Conservation (phyloP, 2,797 vertebrate genomes). For the Typhlichthys eigenmanni region DNA sequence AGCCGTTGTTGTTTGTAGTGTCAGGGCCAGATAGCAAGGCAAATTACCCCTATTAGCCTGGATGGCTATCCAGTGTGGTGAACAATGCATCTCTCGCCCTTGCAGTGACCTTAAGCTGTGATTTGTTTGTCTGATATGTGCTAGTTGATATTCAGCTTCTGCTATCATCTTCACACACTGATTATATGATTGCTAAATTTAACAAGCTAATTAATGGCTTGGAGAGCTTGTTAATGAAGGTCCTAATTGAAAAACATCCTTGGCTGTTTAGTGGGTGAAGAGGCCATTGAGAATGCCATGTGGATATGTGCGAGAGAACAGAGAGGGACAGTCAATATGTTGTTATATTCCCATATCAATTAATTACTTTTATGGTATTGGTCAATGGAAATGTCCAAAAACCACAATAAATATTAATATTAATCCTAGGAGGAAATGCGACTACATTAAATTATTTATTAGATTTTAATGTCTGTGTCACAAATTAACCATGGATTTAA, state of each 20-base stretch:
- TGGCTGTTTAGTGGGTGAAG: slow-evolving; percentile 26
- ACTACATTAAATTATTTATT: background rate
- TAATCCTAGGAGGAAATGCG: background rate
- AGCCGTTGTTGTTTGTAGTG: slow-evolving; percentile 1
- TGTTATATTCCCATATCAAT: slow-evolving; percentile 32
- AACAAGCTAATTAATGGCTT: slow-evolving; percentile 58
- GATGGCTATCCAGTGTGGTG: slow-evolving; percentile 7
- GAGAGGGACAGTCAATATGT: slow-evolving; percentile 24
- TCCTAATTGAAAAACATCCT: slow-evolving; percentile 57
- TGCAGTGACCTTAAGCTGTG: slow-evolving; percentile 32
- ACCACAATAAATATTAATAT: slow-evolving; percentile 9
- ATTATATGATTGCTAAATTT: slow-evolving; percentile 58
- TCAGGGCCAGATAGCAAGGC: background rate
- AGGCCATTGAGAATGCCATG: slow-evolving; percentile 37
- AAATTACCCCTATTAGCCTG: background rate
- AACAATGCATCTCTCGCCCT: slow-evolving; percentile 12
- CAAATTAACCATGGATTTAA: slow-evolving; percentile 3
- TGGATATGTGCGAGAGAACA: slow-evolving; percentile 7
- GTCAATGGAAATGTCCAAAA: slow-evolving; percentile 19
- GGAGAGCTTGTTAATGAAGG: slow-evolving; percentile 59
- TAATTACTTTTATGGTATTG: slow-evolving; percentile 39
- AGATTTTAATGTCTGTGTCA: background rate
- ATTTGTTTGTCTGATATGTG: slow-evolving; percentile 51
- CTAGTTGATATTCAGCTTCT: slow-evolving; percentile 51
- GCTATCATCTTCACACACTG: slow-evolving; percentile 32